Evolutionary conservation across 2,797 vertebrate genomes (phyloP), one percentile per base, ranked within the genome.

Genomic region (Helicolenus hilgendorfi): DNA sequence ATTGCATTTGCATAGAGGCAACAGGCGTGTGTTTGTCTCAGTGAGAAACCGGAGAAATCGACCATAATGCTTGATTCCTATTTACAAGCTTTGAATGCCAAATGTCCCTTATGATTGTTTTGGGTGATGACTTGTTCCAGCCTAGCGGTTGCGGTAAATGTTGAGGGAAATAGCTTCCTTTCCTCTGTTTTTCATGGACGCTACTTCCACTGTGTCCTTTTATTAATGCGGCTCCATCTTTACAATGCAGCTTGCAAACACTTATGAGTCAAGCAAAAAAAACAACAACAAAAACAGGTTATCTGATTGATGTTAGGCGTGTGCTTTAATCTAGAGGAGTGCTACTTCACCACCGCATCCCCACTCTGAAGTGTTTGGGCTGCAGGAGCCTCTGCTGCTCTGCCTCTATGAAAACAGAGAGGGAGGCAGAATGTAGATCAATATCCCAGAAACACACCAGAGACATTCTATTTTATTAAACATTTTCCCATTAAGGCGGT

Each of bases 391-490:
- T 49, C 80, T 71, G 85, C 81, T 70, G 82, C 86, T 86, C 81
- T 86, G 92, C 79, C 76, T 91, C 91, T 82, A 75, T 83, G 83
- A 91, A 93, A 95, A 95, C 90, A 84, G 87, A 90, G 89, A 91
- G 88, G 86, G 90, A 94, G 90, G 88, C 81, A 88, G 89, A 76
- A 90, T 92, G 88, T 89, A 95, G 94, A 97, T 97, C 95, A 96
- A 96, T 97, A 96, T 91, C 89, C 89, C 63, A 70, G 87, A 81
- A 94, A 92, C 89, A 91, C 94, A 95, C 94, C 93, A 93, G 93
- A 96, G 96, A 96, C 95, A 83, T 93, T 96, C 95, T 92, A 92
- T 96, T 97, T 97, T 96, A 97, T 97, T 97, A 96, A 97, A 96
- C 89, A 93, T 95, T 96, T 95, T 97, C 93, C 95, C 92, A 96